Percentiles rank a stretch among this genome's conserved stretches.
Conservation (phyloP, 1,140 invertebrate species). For the Dysdera silvatica region DNA sequence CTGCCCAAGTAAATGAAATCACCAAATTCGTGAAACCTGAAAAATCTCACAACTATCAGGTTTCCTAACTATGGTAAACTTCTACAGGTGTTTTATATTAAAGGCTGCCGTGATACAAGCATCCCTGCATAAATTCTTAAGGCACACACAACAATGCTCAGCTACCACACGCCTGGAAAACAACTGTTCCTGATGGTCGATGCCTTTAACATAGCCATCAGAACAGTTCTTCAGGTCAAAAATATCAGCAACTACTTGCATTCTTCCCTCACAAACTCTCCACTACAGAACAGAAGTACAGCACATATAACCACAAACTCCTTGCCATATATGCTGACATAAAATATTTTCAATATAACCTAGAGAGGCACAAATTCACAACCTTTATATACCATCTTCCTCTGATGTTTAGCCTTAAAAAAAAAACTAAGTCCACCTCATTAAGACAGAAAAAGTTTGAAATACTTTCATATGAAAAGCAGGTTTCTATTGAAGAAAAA, state of each 20-base stretch:
- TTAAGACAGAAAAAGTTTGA: too few species aligned
- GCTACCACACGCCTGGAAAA: not conserved
- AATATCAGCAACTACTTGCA: not conserved
- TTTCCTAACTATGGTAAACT: constrained; percentile 41
- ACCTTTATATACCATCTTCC: too few species aligned
- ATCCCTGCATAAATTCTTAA: constrained; percentile 19
- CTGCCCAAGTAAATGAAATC: constrained; percentile 40
- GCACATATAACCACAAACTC: not conserved
- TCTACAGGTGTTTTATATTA: constrained; percentile 41
- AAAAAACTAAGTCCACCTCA: too few species aligned
- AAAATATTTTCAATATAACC: not conserved
- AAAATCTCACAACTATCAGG: constrained; percentile 36
- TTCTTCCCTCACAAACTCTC: not conserved
- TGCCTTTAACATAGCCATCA: not conserved
- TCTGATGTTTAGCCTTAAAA: too few species aligned
- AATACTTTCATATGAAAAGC: too few species aligned
- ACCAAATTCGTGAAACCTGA: constrained; percentile 38
- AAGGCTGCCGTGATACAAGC: constrained; percentile 31
- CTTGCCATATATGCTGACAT: not conserved
- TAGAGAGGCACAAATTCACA: not conserved
- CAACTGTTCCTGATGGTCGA: too few species aligned
- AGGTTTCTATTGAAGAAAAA: too few species aligned
- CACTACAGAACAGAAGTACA: too few species aligned
- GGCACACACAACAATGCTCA: not conserved
- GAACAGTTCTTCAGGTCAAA: not conserved